Percentiles rank a stretch among this genome's conserved stretches.
Evolutionary conservation across 2,797 vertebrate species (phyloP).

Genomic region (Cossypha dichroa): DNA sequence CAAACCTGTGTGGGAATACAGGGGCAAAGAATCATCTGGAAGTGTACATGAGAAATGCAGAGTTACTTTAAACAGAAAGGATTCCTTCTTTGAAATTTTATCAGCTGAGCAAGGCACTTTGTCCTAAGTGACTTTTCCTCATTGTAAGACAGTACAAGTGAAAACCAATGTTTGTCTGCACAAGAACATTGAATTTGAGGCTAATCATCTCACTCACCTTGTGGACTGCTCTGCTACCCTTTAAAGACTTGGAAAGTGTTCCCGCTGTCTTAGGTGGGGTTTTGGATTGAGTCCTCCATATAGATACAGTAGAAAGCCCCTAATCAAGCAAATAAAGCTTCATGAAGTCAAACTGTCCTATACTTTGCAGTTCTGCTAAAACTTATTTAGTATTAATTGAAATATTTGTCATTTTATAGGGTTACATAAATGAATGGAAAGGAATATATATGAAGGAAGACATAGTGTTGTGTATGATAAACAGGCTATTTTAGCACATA

Average conservation of each 20-base stretch:
- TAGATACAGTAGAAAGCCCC: background rate
- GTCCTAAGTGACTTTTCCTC: background rate
- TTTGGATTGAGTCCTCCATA: background rate
- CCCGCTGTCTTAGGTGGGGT: background rate
- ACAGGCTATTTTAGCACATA: background rate
- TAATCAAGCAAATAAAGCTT: background rate
- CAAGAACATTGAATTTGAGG: background rate
- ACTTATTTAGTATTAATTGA: background rate
- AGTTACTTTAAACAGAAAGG: background rate
- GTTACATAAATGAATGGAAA: background rate
- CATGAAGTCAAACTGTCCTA: background rate
- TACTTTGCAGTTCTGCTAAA: background rate
- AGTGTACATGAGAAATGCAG: background rate
- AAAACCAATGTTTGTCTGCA: background rate
- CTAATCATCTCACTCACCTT: background rate
- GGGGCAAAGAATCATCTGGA: background rate
- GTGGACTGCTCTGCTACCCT: background rate
- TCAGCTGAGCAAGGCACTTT: background rate
- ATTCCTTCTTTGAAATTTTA: background rate
- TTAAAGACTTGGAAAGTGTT: background rate
- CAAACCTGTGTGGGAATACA: too few species aligned
- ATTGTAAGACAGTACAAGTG: background rate
- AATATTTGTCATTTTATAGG: background rate
- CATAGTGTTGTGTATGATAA: background rate
- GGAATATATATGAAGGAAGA: background rate